Base-by-base conservation (phyloP, 2,888 invertebrate genomes). In the Gasteruption jaculator region DNA sequence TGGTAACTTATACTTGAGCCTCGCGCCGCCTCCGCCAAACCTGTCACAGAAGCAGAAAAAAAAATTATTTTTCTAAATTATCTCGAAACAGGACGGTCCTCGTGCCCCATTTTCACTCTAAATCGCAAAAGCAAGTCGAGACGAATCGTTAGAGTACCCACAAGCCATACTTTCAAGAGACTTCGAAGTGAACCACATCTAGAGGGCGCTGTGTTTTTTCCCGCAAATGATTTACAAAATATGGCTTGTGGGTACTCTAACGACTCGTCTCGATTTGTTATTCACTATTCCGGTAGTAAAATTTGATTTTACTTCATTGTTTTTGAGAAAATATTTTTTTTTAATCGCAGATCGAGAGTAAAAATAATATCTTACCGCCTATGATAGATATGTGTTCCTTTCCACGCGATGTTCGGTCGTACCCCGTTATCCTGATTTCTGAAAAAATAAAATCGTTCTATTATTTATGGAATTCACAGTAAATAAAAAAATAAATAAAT, bases 311-410 rank as follows among this genome's bases (percentile, higher is more conserved):
- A 45, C 43, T 47, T 44, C 41, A 38, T 24, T 22, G 35, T 33
- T 38, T 11, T 6, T 32, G 38, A 35, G 35, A 35, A 29, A 43
- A 30, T 26, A 15, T 31, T n/a, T 14, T 18, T 37, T 11, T n/a
- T 11, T 11, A 29, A 29, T 8, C 11, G 29, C 11, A 6, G 6
- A 29, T 29, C 16, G 18, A 34, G 31, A 27, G 27, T 43, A 46
- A 46, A 40, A 5, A 34, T 4, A 22, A 5, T 10, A 21, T 56
- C 71, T 61, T 65, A 79, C 79, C 79, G 64, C 77, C 78, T 38
- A 78, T 75, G 46, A 78, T 74, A 57, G 78, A 77, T 57, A 78
- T 75, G 65, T 77, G 77, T 68, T 78, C 76, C 53, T 74, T 74
- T 19, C 55, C 60, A 29, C 57, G 60, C 51, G 73, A 73, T 56